Evolutionary conservation across 1,140 invertebrate genomes (phyloP).

Genomic region (Leptestheria dahalacensis): DNA sequence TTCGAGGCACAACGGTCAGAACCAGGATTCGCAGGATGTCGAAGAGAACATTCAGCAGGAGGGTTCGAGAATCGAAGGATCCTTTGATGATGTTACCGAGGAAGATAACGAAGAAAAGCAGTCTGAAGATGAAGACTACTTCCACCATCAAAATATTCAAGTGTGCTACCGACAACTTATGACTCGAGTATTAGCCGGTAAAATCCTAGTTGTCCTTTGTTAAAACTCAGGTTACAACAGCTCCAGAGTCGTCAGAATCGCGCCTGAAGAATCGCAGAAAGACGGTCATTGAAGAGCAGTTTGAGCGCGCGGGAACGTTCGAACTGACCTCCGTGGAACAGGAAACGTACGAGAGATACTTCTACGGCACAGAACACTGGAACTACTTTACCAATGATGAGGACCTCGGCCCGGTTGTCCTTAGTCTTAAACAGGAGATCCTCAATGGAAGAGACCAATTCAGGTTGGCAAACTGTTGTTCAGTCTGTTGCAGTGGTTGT

Average conservation of each 20-base stretch:
- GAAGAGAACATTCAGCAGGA: conserved; percentile 9
- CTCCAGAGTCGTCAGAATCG: neutral
- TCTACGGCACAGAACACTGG: conserved; percentile 92
- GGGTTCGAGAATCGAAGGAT: neutral
- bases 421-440: conserved; percentile 91
- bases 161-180: conserved; percentile 18
- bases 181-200: too few relatives aligned
- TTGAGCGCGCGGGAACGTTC: conserved; percentile 74
- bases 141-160: conserved; percentile 26
- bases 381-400: conserved; percentile 96
- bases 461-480: conserved; percentile 35
- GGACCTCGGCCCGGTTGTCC: conserved; percentile 83
- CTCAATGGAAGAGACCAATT: conserved; percentile 83
- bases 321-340: conserved; percentile 86
- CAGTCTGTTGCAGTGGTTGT: too few relatives aligned
- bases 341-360: conserved; percentile 87
- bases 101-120: conserved; percentile 19
- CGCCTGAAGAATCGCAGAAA: conserved; percentile 42
- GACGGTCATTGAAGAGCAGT: conserved; percentile 76
- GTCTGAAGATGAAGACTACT: conserved; percentile 17
- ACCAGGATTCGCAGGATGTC: neutral
- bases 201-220: too few relatives aligned
- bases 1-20: conserved; percentile 43
- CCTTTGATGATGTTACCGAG: conserved; percentile 10
- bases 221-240: neutral